Percentiles rank a stretch among this genome's conserved stretches.
phyloP scores from a whole-genome alignment of 2,113 vertebrate species.

The Jaculus jaculus region DNA sequence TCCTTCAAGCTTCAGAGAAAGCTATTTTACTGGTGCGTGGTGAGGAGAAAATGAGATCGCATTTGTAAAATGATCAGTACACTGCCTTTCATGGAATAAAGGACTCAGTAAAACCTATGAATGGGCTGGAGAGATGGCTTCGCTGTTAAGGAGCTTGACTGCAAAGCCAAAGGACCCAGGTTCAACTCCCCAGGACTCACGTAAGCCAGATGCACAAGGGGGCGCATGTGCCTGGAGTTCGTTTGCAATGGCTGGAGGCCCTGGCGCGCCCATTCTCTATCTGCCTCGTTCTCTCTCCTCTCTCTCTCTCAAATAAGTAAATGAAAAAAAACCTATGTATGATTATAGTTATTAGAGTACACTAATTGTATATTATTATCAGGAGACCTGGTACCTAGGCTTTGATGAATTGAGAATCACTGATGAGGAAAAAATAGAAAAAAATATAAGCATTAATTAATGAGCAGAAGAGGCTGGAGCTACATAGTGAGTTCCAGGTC shows the following conservation, averaged over 20 bases:
- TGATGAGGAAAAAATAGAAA: conserved; percentile 33
- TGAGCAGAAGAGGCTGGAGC: neutral
- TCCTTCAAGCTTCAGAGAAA: neutral
- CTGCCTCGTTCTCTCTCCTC: too few species aligned
- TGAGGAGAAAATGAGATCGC: conserved; percentile 21
- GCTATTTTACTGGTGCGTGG: neutral
- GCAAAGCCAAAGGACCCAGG: too few species aligned
- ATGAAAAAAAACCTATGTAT: conserved; percentile 21
- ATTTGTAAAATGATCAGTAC: conserved; percentile 43
- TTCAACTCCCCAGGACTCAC: too few species aligned
- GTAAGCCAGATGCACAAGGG: too few species aligned
- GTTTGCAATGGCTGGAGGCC: too few species aligned
- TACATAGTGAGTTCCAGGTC: too few species aligned
- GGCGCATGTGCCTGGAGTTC: too few species aligned
- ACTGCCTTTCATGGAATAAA: conserved; percentile 14
- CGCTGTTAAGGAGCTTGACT: too few species aligned
- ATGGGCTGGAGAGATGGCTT: too few species aligned
- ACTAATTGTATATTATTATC: neutral
- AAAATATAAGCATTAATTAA: conserved; percentile 2
- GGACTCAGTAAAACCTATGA: conserved; percentile 26
- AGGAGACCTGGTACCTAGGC: neutral
- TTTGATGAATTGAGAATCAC: conserved; percentile 6
- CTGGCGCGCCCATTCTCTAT: too few species aligned
- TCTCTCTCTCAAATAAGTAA: too few species aligned
- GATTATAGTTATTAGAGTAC: neutral